Base-by-base conservation (phyloP, 30 jellyfish, hydroid and myxozoan genomes). In the Morbakka virulenta region DNA sequence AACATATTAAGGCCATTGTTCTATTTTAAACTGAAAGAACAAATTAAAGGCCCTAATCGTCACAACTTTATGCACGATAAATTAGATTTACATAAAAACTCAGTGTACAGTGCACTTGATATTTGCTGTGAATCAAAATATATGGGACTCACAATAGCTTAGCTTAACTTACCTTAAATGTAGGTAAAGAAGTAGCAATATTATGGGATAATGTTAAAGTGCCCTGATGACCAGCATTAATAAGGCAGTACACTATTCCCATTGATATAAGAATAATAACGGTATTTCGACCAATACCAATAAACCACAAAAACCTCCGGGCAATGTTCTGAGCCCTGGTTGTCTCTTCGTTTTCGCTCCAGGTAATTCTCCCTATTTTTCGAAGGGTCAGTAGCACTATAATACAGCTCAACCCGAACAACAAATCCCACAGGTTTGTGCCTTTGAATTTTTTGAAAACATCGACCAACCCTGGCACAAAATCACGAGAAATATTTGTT, bases 251-350 rank as follows among this genome's bases (percentile, higher is more conserved):
- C 30, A 86, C 88, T 35, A 83, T 22, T 4, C 62, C 30, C 14
- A 77, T 64, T 2, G 96, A 69, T 11, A 89, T 3, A 9, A 83
- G 57, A 28, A 84, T 83, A 25, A 89, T 57, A 51, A 89, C 30
- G 30, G 97, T 96, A 77, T 89, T 89, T 66, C 89, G 83, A 22
- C 89, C 96, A 12, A 83, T 84, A 1, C 94, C 96, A 48, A 77
- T 32, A 20, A 89, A 70, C 96, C 90, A 77, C 17, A 78, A 20
- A 22, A 79, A 28, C 61, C 77, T 84, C 80, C 64, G 27, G 4
- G 52, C 9, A 22, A 83, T 47, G 1, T 13, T 4, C 69, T 63
- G 29, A 41, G 32, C 27, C 2, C 49, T 32, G 2, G 94, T 35
- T 1, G 49, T 1, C 6, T 32, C 35, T 13, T 81, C 92, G 21